These are phyloP conservation scores for Eutrigla gurnardus DNA, from an alignment of 2,797 vertebrate genomes.

Conservation along the genomic window DNA sequence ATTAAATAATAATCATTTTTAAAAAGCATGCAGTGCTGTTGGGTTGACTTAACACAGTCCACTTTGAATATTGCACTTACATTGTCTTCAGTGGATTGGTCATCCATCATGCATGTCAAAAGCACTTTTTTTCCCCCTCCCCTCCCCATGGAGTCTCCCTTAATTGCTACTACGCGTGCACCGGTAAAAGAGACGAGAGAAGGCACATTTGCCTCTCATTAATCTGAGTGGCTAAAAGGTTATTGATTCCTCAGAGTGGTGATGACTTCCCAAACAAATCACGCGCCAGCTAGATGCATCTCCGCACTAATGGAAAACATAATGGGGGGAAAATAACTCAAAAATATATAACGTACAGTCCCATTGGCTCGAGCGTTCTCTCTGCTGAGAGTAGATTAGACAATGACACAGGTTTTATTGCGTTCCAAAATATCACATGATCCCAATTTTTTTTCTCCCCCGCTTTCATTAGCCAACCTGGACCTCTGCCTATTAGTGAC, in stretches of 20 bases:
- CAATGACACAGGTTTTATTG: constrained; percentile 55
- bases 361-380: constrained; percentile 42
- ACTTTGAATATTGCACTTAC: constrained; percentile 72
- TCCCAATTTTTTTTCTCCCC: constrained; percentile 55
- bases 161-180: constrained; percentile 73
- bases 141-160: constrained; percentile 46
- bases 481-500: constrained; percentile 49
- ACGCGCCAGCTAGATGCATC: constrained; percentile 75
- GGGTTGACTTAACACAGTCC: constrained; percentile 55
- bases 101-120: constrained; percentile 80
- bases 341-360: constrained; percentile 64
- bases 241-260: constrained; percentile 83
- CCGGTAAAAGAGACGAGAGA: constrained; percentile 74
- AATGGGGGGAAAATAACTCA: constrained; percentile 80
- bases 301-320: constrained; percentile 80
- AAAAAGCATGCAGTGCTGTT: constrained; percentile 11
- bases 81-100: constrained; percentile 68
- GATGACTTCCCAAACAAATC: constrained; percentile 85
- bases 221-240: constrained; percentile 85
- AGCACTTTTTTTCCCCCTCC: constrained; percentile 36
- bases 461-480: constrained; percentile 64
- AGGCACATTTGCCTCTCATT: constrained; percentile 84
- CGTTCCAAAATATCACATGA: constrained; percentile 61
- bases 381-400: constrained; percentile 62
- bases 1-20: not conserved